Conservation (phyloP, 2,888 invertebrate genomes). For the Lycocerus yunnanus region DNA sequence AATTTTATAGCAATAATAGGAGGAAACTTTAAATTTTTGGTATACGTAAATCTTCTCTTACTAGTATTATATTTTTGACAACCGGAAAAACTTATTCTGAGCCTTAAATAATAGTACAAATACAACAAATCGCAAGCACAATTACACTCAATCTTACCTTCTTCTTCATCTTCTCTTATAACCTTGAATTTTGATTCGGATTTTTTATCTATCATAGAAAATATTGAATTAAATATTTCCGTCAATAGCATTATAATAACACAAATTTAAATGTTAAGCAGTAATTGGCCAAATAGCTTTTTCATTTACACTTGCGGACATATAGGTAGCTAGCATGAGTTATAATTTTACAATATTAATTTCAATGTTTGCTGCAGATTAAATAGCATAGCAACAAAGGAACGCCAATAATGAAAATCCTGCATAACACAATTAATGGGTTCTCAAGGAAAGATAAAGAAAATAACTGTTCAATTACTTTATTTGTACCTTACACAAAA, state of each 20-base stretch:
- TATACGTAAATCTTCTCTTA: neutral
- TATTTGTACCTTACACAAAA: neutral
- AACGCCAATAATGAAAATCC: too few relatives aligned
- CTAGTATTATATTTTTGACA: neutral
- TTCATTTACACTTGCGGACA: neutral
- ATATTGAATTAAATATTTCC: neutral
- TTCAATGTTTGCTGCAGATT: neutral
- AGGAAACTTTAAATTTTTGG: neutral
- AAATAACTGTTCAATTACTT: neutral
- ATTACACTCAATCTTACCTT: slow-evolving; percentile 20
- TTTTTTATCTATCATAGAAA: slow-evolving; percentile 9
- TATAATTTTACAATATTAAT: neutral
- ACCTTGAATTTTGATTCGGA: slow-evolving; percentile 6
- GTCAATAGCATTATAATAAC: neutral
- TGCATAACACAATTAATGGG: neutral
- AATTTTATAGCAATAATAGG: neutral
- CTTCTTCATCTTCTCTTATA: slow-evolving; percentile 14
- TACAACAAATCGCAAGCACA: neutral
- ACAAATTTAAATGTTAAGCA: neutral
- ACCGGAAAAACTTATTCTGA: neutral
- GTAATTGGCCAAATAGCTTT: neutral
- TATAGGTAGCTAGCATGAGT: neutral
- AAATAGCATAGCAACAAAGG: too few relatives aligned
- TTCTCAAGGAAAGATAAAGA: neutral
- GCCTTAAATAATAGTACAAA: neutral